Evolutionary conservation across 2,113 vertebrate species (phyloP), one percentile per base, ranked within the genome.

Genomic region (Gnathonemus longibarbis): DNA sequence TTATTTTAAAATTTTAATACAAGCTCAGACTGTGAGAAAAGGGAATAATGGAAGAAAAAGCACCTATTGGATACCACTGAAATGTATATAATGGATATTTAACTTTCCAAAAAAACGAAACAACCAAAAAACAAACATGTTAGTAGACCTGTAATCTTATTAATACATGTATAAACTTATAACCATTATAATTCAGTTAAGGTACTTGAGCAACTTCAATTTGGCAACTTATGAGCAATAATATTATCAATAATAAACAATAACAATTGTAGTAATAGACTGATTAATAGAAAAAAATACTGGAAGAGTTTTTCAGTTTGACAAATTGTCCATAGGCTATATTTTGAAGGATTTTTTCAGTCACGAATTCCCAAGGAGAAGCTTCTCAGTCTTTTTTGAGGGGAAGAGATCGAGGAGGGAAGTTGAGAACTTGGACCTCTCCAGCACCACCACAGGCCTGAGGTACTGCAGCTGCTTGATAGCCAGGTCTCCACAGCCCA

Each of bases 391-490:
- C 92, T 97, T 98, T 93, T 98, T 97, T 91, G 96, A 94, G 91
- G 97, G 97, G 94, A 98, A 98, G 92, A 97, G 96, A 89, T 97
- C 96, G 92, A 97, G 95, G 93, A 97, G 94, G 66, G 96, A 94
- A 66, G 96, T 94, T 91, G 96, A 97, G 95, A 97, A 97, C 92
- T 97, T 97, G 13, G 98, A 97, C 94, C 98, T 97, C 93, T 98
- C 98, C 88, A 99, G 96, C 91, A 99, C 97, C 90, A 99, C 98
- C 87, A 99, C 98, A 7, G 98, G 98, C 92, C 97, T 97, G 94
- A 98, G 97, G 95, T 98, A 98, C 96, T 98, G 98, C 91, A 99
- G 97, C 93, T 99, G 98, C 94, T 99, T 98, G 94, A 99, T 98
- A 94, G 98, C 98, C 94, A 98, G 97, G 93, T 99, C 98, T 91